phyloP scores from a whole-genome alignment of 2,113 vertebrate species.

The Odontophorus gujanensis region DNA sequence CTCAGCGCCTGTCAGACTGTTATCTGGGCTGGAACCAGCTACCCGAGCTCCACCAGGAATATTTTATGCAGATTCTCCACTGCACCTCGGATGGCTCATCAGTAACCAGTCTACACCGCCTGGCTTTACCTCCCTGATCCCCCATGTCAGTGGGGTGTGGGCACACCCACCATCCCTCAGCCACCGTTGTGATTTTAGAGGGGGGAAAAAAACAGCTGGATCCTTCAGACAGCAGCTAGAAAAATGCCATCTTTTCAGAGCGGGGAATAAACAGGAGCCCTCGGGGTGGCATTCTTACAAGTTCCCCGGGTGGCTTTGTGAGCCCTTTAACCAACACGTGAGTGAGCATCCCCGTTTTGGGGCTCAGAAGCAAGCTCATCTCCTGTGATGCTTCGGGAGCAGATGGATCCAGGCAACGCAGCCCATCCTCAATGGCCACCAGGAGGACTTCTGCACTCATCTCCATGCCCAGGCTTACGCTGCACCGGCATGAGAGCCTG shows the following conservation, averaged over 20 bases:
- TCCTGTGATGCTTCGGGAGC: not conserved
- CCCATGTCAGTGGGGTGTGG: not conserved
- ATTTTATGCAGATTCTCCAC: slow-evolving; percentile 62
- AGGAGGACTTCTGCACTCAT: slow-evolving; percentile 1
- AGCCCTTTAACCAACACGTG: slow-evolving; percentile 59
- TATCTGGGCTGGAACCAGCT: slow-evolving; percentile 71
- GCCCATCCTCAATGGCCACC: not conserved
- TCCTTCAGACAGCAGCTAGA: slow-evolving; percentile 48
- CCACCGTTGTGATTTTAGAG: slow-evolving; percentile 33
- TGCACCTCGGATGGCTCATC: not conserved
- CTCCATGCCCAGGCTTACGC: not conserved
- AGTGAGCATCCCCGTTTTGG: not conserved
- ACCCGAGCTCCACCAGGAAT: slow-evolving; percentile 53
- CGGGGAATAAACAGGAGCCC: slow-evolving; percentile 46
- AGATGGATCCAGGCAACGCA: slow-evolving; percentile 26
- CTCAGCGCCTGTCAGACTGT: slow-evolving; percentile 68
- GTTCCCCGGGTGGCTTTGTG: slow-evolving; percentile 43
- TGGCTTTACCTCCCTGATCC: slow-evolving; percentile 1
- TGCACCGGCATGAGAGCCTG: not conserved
- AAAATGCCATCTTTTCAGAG: slow-evolving; percentile 44
- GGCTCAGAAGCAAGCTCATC: not conserved
- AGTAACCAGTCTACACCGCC: not conserved
- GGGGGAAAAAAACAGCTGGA: slow-evolving; percentile 52
- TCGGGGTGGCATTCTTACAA: slow-evolving; percentile 57
- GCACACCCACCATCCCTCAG: not conserved